Evolutionary conservation across 1,140 invertebrate genomes (phyloP), one percentile per base, ranked within the genome.

Genomic region (Dinothrombium tinctorium): DNA sequence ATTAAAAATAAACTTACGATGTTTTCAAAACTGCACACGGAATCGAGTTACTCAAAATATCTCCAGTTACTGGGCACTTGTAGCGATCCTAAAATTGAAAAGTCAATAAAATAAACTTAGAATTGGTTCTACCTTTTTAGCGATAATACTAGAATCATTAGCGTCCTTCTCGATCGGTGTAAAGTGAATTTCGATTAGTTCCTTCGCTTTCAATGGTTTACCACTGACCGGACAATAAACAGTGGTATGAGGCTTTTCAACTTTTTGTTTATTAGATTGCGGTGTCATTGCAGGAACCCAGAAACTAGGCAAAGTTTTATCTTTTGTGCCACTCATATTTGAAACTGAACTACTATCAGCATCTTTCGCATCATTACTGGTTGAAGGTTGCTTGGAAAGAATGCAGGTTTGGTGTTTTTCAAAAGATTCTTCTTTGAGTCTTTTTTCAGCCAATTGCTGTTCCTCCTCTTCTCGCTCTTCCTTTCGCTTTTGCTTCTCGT

Each of bases 241-340:
- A 43, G 69, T 79, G 49, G 74, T 72, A 57, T 89, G 71, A 12
- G 89, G 89, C 60, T 94, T 95, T 42, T 74, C 59, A 2, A 87
- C 44, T 48, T 66, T 69, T 2, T 61, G 57, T 50, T 68, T 60
- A 50, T 76, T 76, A 2, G 77, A 73, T 54, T 77, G 70, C 1
- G 87, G 86, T n/a, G 87, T 79, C 52, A 89, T 71, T 2, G 78
- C 77, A 8, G 92, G 90, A 42, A 96, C 71, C 92, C 92, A 99
- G 60, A 96, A 99, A 63, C 84, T 92, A 0, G 87, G 87, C 26
- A 96, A 61, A 45, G 73, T 56, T 53, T 78, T 83, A 19, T 71
- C 68, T 33, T 62, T 60, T 0, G 67, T 69, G 47, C 64, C 61
- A 4, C 58, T 55, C 76, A 82, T 80, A 50, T 82, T 82, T 2